Evolutionary conservation across 2,797 vertebrate species (phyloP).

Genomic region (Taenioides sp.): DNA sequence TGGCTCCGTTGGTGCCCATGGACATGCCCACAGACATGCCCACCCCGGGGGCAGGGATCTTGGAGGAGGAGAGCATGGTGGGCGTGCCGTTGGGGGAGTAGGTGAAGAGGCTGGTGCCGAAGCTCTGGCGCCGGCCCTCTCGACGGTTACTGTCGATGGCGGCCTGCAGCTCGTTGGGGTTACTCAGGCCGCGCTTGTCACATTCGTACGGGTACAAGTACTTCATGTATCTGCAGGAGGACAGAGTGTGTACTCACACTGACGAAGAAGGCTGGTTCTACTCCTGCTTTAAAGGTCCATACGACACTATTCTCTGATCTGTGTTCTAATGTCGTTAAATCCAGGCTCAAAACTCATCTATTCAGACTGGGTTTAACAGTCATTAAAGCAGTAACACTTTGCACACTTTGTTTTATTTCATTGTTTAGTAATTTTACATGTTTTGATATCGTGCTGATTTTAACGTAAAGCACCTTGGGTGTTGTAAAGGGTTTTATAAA

Average conservation of each 20-base stretch:
- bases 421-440: no score
- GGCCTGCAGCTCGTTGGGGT: conserved; percentile 94
- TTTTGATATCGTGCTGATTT: no score
- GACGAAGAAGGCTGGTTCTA: background rate
- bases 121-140: conserved; percentile 92
- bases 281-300: no score
- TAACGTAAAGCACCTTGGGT: no score
- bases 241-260: background rate
- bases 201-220: conserved; percentile 98
- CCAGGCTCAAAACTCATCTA: no score
- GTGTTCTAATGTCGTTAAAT: no score
- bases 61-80: conserved; percentile 89
- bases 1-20: conserved; percentile 83
- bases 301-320: no score
- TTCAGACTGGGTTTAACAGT: no score
- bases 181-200: conserved; percentile 92
- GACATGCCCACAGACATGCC: conserved; percentile 81
- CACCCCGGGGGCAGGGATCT: conserved; percentile 80
- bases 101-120: conserved; percentile 89
- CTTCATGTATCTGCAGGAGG: conserved; percentile 91
- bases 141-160: conserved; percentile 96
- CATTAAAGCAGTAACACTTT: no score
- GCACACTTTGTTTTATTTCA: no score
- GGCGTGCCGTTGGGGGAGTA: conserved; percentile 91
- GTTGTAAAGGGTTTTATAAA: no score